Evolutionary conservation across 2,797 vertebrate species (phyloP).

Genomic region (Podarcis lilfordi): DNA sequence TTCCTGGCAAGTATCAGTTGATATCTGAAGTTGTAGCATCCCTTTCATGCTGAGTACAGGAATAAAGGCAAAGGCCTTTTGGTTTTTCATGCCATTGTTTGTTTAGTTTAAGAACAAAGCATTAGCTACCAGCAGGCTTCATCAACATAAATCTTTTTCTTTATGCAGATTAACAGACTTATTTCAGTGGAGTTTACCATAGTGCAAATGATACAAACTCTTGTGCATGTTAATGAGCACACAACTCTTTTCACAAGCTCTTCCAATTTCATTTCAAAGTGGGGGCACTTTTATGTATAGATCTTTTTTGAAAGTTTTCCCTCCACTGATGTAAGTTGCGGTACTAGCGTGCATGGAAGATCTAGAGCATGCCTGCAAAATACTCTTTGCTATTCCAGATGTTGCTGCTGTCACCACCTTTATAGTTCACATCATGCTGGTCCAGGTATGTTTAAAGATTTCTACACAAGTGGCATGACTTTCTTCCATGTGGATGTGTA

Average conservation of each 20-base stretch:
- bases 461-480: neutral
- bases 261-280: neutral
- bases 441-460: neutral
- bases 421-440: neutral
- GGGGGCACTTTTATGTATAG: neutral
- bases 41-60: neutral
- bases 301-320: neutral
- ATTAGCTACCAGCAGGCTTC: neutral
- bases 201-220: neutral
- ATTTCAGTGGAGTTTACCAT: neutral
- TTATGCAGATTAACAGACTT: neutral
- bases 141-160: neutral
- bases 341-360: neutral
- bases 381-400: neutral
- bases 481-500: neutral
- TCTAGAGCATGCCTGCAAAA: neutral
- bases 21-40: neutral
- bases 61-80: neutral
- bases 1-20: fast-evolving
- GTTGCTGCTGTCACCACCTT: neutral
- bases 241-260: neutral
- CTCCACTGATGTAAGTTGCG: neutral
- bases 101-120: neutral
- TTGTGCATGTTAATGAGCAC: neutral
- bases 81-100: neutral